Evolutionary conservation across 2,797 vertebrate species (phyloP).

Genomic region (Sebastes dallii): DNA sequence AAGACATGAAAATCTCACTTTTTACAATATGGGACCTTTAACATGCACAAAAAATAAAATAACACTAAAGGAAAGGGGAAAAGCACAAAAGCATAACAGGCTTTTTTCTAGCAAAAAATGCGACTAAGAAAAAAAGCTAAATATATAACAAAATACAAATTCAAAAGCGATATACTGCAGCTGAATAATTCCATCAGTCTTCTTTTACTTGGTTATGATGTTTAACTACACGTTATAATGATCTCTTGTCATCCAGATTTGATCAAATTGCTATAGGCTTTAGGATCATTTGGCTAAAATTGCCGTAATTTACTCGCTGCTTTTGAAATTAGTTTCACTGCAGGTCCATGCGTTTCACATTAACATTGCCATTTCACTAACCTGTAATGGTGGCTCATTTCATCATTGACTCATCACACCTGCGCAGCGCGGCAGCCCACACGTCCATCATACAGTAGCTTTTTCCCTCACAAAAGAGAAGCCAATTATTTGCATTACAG

Average conservation of each 20-base stretch:
- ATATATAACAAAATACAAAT: background rate
- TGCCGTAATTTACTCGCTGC: background rate
- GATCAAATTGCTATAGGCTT: background rate
- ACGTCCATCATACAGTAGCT: background rate
- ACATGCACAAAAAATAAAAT: too few species aligned
- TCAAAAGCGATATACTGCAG: background rate
- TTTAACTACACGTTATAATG: background rate
- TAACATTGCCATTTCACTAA: background rate
- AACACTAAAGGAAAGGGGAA: too few species aligned
- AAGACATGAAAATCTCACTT: too few species aligned
- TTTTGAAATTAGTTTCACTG: background rate
- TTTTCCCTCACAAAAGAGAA: background rate
- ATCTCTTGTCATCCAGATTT: background rate
- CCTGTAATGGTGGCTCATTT: background rate
- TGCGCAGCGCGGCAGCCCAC: background rate
- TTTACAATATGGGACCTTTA: too few species aligned
- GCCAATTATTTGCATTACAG: constrained; percentile 7
- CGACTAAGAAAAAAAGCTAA: background rate
- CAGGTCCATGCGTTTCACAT: background rate
- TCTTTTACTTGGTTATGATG: background rate
- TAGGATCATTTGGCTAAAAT: background rate
- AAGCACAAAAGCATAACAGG: too few species aligned
- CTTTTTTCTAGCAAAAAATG: background rate
- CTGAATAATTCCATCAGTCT: background rate
- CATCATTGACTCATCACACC: background rate